Base-by-base conservation (phyloP, 2,888 invertebrate species). In the Sesia bembeciformis region DNA sequence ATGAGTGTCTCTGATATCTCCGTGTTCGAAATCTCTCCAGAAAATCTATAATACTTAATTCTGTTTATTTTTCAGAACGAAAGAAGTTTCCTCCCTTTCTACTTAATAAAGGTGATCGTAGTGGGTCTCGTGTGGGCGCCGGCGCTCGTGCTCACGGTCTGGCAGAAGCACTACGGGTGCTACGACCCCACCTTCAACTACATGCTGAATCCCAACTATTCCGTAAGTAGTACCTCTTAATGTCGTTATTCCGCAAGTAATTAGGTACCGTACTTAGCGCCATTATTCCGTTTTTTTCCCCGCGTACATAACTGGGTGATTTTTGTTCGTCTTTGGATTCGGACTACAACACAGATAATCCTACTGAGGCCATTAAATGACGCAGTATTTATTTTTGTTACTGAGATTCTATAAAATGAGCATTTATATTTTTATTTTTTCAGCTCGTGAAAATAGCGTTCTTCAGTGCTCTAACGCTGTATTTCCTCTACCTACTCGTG, bases 141-240 rank as follows among this genome's bases (percentile, higher is more conserved):
- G 0, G 95, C 96, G 5, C 92, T 98, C 60, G 93, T 95, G 39
- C 79, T 98, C 64, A 94, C 97, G 3, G 93, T 95, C 3, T 97
- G 97, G 97, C 95, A 98, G 79, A 95, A 95, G 68, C 95, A 94
- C 71, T 96, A 96, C 73, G 96, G 96, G 70, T 90, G 96, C 49
- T 92, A 93, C 64, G 98, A 98, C 83, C 98, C 98, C 0, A 97
- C 97, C 0, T 98, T 95, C 79, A 97, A 97, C 78, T 97, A 97
- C 76, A 93, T 93, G 70, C 92, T 95, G 61, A 96, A 97, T 74
- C 92, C 93, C 5, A 94, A 95, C 82, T 97, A 95, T 78, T 93
- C 94, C 69, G 96, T 96, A 82, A 92, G 92, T 87, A 55, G 23
- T 23, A 23, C 23, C 23, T 1, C 23, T 2, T 23, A 23, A 2